Conservation (phyloP, 2,888 invertebrate species). For the Folsomia manolachei region DNA sequence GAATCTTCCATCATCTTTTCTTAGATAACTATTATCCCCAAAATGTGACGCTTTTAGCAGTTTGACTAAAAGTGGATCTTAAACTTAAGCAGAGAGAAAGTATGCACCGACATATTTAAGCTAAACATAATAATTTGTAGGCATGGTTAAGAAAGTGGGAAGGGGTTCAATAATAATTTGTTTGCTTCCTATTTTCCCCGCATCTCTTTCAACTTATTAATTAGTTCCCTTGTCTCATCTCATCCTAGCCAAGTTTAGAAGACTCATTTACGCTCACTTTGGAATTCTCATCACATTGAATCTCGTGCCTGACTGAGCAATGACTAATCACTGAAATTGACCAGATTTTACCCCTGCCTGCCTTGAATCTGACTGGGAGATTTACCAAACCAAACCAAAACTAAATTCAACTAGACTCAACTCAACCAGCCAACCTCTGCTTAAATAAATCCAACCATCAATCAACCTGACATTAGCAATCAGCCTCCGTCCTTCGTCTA, state of each 20-base stretch:
- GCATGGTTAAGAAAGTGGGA: no score
- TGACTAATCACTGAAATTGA: conserved; percentile 28
- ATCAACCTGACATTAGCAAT: conserved; percentile 33
- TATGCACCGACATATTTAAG: no score
- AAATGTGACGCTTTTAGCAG: no score
- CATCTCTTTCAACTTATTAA: conserved; percentile 25
- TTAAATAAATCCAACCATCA: conserved; percentile 32
- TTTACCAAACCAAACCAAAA: no score
- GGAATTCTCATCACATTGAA: conserved; percentile 32
- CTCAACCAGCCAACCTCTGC: not conserved
- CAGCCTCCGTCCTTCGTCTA: not conserved
- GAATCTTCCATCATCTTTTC: no score
- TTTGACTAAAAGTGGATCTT: no score
- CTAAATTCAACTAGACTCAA: no score
- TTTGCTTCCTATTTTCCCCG: conserved; percentile 9
- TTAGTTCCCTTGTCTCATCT: conserved; percentile 29
- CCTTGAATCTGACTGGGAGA: no score
- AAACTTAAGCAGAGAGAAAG: no score
- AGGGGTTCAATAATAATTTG: not conserved
- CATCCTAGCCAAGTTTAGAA: conserved; percentile 21
- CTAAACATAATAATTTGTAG: no score
- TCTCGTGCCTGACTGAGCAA: conserved; percentile 19
- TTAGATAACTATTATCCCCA: no score
- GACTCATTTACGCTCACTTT: conserved; percentile 22
- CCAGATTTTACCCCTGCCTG: conserved; percentile 21